These are phyloP conservation scores for Scomber scombrus DNA, from an alignment of 2,113 vertebrate species.

Conservation along the genomic window DNA sequence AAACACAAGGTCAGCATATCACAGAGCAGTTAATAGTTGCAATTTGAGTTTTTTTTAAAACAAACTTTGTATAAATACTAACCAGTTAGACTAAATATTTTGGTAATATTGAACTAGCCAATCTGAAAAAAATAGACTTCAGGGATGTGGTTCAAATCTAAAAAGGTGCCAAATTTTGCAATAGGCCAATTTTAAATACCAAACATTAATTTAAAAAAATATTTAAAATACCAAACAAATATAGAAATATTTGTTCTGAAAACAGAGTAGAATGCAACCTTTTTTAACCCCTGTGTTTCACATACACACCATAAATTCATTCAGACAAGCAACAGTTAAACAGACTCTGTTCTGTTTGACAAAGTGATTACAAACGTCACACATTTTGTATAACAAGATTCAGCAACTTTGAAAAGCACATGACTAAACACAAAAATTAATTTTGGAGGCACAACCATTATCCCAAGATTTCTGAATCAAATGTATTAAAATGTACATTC, in stretches of 20 bases:
- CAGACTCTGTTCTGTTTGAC: not conserved
- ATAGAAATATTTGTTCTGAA: not conserved
- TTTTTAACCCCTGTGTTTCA: not conserved
- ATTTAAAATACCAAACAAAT: conserved; percentile 13
- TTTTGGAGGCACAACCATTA: conserved; percentile 8
- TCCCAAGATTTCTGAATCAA: conserved; percentile 22
- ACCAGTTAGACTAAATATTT: not conserved
- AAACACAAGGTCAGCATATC: conserved; percentile 12
- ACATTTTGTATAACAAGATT: conserved; percentile 2
- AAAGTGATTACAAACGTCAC: conserved; percentile 6
- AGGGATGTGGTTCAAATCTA: not conserved
- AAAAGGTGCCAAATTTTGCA: not conserved
- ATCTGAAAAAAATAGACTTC: not conserved
- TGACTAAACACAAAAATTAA: conserved; percentile 20
- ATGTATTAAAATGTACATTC: conserved; percentile 37
- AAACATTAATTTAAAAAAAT: conserved; percentile 10
- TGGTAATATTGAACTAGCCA: not conserved
- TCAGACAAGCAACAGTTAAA: not conserved
- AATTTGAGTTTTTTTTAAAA: not conserved
- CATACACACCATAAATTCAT: conserved; percentile 8
- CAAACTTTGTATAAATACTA: not conserved
- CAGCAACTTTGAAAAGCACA: not conserved
- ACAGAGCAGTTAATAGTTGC: conserved; percentile 11
- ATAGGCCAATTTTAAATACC: not conserved
- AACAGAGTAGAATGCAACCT: conserved; percentile 18